phyloP scores from a whole-genome alignment of 2,888 invertebrate species.

The Scaptomyza reducta region DNA sequence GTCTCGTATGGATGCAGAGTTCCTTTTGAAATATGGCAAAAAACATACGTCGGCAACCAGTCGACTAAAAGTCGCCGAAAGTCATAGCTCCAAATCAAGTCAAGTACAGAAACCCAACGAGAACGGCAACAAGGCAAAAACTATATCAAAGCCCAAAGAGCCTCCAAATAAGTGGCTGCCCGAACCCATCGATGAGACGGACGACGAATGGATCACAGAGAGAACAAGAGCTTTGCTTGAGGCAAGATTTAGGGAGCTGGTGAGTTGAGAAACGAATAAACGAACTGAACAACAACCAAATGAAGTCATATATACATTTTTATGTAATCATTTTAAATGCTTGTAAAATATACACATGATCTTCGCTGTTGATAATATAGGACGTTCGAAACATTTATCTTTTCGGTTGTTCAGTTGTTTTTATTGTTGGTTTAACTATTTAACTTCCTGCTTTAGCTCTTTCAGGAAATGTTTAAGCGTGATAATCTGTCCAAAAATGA shows the following conservation, averaged over 20 bases:
- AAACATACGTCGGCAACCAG: not conserved
- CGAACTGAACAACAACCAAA: not conserved
- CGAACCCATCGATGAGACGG: slow-evolving; percentile 24
- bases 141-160: not conserved
- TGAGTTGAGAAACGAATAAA: slow-evolving; percentile 10
- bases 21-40: slow-evolving; percentile 36
- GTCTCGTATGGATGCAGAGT: slow-evolving; percentile 52
- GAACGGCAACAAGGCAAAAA: not conserved
- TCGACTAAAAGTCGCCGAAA: not conserved
- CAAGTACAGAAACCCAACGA: not conserved
- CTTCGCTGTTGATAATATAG: not conserved
- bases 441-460: slow-evolving; percentile 36
- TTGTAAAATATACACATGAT: not conserved
- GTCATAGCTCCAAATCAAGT: not conserved
- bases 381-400: not conserved
- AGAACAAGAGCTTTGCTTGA: slow-evolving; percentile 38
- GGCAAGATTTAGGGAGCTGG: slow-evolving; percentile 46
- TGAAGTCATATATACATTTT: not conserved
- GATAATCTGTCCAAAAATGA: slow-evolving; percentile 67
- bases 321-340: not conserved
- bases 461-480: slow-evolving; percentile 57
- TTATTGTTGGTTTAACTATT: not conserved
- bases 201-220: slow-evolving; percentile 42
- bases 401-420: no score
- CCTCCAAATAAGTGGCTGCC: slow-evolving; percentile 5